phyloP scores from a whole-genome alignment of 2,888 invertebrate genomes.

The Orthosia cruda region DNA sequence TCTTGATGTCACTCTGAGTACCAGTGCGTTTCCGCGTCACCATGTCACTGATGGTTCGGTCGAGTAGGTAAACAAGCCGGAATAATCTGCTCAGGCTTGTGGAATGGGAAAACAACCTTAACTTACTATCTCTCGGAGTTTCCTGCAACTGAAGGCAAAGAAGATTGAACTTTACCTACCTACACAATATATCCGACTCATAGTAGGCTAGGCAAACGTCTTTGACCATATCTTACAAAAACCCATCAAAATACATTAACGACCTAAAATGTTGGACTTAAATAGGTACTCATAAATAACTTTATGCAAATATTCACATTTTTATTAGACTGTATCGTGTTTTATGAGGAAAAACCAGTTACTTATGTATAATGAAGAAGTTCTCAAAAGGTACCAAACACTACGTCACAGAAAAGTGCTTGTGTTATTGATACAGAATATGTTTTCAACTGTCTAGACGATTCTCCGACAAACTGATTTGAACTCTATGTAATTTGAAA shows the following conservation, averaged over 20 bases:
- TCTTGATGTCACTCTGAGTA: slow-evolving; percentile 73
- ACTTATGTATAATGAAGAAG: slow-evolving; percentile 46
- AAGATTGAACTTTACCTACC: background rate
- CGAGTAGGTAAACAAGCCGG: slow-evolving; percentile 12
- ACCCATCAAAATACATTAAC: slow-evolving; percentile 23
- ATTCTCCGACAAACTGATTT: slow-evolving; percentile 38
- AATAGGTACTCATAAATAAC: slow-evolving; percentile 39
- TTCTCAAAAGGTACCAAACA: slow-evolving; percentile 44
- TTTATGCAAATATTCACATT: slow-evolving; percentile 51
- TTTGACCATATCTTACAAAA: slow-evolving; percentile 32
- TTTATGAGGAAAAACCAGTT: slow-evolving; percentile 47
- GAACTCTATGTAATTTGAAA: slow-evolving; percentile 35
- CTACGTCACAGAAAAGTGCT: slow-evolving; percentile 39
- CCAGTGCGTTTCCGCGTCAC: slow-evolving; percentile 73
- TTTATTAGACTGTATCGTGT: slow-evolving; percentile 41
- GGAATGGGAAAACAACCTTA: background rate
- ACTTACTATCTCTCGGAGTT: background rate
- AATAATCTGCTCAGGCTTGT: slow-evolving; percentile 11
- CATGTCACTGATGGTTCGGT: slow-evolving; percentile 36
- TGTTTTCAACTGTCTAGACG: slow-evolving; percentile 41
- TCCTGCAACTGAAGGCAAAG: background rate
- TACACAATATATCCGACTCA: slow-evolving; percentile 1
- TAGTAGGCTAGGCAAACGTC: slow-evolving; percentile 2
- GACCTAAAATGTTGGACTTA: slow-evolving; percentile 33
- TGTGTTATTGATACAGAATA: slow-evolving; percentile 35